Base-by-base conservation (phyloP, 2,113 vertebrate species). In the Donacobius atricapilla region DNA sequence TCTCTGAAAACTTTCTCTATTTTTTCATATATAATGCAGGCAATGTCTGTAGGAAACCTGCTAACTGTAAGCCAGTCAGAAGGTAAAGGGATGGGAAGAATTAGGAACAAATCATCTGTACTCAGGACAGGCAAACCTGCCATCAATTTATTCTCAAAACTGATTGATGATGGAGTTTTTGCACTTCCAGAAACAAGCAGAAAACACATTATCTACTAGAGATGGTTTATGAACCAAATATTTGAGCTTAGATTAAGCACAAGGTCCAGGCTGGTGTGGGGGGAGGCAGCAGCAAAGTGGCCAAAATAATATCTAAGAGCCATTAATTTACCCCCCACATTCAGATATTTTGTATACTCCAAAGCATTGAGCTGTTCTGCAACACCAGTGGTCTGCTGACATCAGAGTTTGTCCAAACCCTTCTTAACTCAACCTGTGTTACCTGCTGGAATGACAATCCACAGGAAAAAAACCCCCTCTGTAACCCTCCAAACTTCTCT, bases 111-210 rank as follows among this genome's bases (percentile, higher is more conserved):
- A 83, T 48, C 40, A 68, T 12, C 75, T 58, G 53, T 6, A 31
- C 75, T 23, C 45, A 70, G 39, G 53, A 63, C 2, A 9, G 54
- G 58, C 75, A 39, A 64, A 53, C 50, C 2, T 42, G 47, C 48
- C 39, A 42, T 25, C 63, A 66, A n/a, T 70, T 90, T 63, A 8
- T 76, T 88, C 50, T 66, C 3, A 0, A 35, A 72, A 48, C 6
- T 82, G 61, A 81, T 33, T 61, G 42, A 91, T 65, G 47, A 25
- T 2, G 11, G 64, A 77, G 54, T 24, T 72, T 70, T 50, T 51
- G 45, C 58, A 54, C 83, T 40, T 54, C 27, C 45, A 94, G 75
- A 91, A 95, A 83, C 15, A 70, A 88, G 78, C 4, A 73, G 51
- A 70, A 92, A 94, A 70, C 4, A 12, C 28, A 61, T 42, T 40